phyloP scores from a whole-genome alignment of 2,888 invertebrate species.

The Habrosyne pyritoides region DNA sequence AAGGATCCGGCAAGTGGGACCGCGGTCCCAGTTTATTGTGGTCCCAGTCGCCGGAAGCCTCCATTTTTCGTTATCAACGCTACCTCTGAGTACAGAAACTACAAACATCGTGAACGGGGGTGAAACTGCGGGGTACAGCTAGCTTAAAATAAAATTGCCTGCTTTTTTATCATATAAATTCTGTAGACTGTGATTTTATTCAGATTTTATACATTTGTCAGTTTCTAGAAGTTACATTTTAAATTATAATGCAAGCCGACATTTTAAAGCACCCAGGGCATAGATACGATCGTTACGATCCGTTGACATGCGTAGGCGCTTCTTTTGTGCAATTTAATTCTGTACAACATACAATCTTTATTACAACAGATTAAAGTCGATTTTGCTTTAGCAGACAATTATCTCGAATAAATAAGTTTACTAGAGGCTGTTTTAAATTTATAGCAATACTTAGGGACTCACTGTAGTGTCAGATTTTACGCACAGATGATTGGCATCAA shows the following conservation, averaged over 20 bases:
- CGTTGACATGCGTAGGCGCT: conserved; percentile 72
- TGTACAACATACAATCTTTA: neutral
- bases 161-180: too few species aligned
- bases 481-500: neutral
- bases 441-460: neutral
- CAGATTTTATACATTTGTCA: too few species aligned
- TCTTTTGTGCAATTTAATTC: conserved; percentile 21
- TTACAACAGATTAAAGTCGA: neutral
- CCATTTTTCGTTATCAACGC: too few species aligned
- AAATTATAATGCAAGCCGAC: conserved; percentile 51
- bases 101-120: too few species aligned
- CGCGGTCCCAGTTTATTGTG: too few species aligned
- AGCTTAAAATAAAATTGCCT: too few species aligned
- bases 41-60: too few species aligned
- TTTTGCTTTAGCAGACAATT: neutral
- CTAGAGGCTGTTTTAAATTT: conserved; percentile 3
- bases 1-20: too few species aligned
- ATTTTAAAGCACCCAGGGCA: conserved; percentile 56
- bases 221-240: conserved; percentile 21
- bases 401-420: neutral
- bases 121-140: too few species aligned
- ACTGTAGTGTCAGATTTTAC: neutral
- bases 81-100: too few species aligned
- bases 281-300: conserved; percentile 60
- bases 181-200: neutral